A percentile compares a stretch with the other conserved stretches of the same genome.
Conservation (phyloP, 2,797 vertebrate genomes). For the Pogoniulus pusillus region DNA sequence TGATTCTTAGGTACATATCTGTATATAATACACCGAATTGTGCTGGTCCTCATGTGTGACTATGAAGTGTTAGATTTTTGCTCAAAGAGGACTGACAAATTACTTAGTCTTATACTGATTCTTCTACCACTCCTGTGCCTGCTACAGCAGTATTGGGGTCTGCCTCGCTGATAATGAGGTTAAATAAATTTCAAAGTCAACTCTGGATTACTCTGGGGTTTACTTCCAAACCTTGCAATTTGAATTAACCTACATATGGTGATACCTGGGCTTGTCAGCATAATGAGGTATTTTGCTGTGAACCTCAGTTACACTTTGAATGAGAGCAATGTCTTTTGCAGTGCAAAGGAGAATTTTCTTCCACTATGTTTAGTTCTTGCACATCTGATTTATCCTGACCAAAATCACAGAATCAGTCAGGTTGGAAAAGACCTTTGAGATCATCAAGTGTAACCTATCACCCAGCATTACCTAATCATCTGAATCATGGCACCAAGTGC, state of each 20-base stretch:
- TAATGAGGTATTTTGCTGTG: background rate
- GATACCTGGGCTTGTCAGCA: accelerated
- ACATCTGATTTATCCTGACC: background rate
- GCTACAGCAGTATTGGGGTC: background rate
- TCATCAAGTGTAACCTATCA: too few species aligned
- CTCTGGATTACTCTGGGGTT: background rate
- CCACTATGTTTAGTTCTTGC: background rate
- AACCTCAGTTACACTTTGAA: background rate
- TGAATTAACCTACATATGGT: background rate
- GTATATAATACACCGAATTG: background rate
- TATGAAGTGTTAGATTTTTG: background rate
- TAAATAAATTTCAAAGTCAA: background rate
- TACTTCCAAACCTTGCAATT: background rate
- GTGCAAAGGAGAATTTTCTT: background rate
- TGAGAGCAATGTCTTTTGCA: background rate
- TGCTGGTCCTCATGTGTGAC: accelerated
- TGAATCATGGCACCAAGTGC: too few species aligned
- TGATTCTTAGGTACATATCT: background rate
- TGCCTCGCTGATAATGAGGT: background rate
- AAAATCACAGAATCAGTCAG: background rate
- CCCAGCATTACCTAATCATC: too few species aligned
- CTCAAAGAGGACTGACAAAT: background rate
- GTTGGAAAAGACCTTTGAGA: too few species aligned
- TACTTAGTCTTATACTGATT: background rate
- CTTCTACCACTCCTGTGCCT: background rate